Evolutionary conservation across 2,797 vertebrate species (phyloP).

Genomic region (Telmatherina bonti): DNA sequence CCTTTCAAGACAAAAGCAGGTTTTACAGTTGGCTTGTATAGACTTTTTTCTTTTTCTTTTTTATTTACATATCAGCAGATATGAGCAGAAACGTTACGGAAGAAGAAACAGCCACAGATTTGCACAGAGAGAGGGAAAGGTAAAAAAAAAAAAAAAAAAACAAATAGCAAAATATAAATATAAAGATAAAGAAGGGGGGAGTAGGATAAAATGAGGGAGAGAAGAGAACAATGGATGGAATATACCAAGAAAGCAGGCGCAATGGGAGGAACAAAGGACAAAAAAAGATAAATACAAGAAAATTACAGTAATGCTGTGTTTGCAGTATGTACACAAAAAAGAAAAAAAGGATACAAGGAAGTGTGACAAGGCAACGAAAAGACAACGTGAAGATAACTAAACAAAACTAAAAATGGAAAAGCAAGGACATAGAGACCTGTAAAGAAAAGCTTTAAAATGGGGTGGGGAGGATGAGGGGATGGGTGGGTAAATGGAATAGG

Average conservation of each 20-base stretch:
- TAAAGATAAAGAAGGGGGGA: background rate
- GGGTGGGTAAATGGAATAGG: conserved; percentile 23
- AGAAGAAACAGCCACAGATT: background rate
- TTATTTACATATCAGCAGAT: background rate
- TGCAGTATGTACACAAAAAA: conserved; percentile 6
- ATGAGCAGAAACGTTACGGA: background rate
- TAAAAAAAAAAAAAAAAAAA: background rate
- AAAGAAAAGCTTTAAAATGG: conserved; percentile 15
- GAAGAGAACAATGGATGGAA: background rate
- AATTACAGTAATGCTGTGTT: conserved; percentile 7
- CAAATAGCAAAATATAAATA: too few species aligned
- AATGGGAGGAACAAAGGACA: background rate
- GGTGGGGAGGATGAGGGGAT: conserved; percentile 1
- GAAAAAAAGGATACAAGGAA: conserved; percentile 1
- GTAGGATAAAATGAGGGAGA: background rate
- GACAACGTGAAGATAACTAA: conserved; percentile 10
- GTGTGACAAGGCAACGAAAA: background rate
- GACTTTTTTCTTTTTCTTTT: background rate
- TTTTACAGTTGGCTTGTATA: background rate
- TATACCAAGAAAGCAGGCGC: background rate
- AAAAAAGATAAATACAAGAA: conserved; percentile 12
- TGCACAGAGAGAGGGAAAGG: conserved; percentile 5
- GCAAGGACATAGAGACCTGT: background rate
- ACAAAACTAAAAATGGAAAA: conserved; percentile 20
- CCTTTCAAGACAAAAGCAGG: background rate